Evolutionary conservation across 2,888 invertebrate genomes (phyloP).

Genomic region (Entomobrya proxima): DNA sequence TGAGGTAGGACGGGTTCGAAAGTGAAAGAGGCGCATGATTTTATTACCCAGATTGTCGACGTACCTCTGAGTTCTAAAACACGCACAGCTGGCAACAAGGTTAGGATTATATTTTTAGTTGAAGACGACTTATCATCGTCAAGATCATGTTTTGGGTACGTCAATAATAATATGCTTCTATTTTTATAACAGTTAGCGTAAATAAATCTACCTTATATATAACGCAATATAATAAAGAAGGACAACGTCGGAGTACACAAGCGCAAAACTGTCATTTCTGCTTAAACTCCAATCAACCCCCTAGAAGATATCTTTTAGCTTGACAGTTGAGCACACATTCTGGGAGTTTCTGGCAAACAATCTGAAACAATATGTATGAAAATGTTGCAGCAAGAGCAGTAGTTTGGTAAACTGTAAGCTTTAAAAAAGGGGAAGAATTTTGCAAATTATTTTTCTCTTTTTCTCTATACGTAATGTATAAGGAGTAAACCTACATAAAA

Average conservation of each 20-base stretch:
- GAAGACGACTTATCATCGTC: neutral
- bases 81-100: neutral
- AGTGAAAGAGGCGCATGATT: neutral
- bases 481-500: no score
- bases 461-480: no score
- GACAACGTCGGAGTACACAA: neutral
- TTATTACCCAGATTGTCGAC: neutral
- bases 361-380: neutral
- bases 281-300: neutral
- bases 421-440: neutral
- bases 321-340: neutral
- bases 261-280: neutral
- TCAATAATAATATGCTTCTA: neutral
- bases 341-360: neutral
- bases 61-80: neutral
- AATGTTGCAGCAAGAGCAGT: neutral
- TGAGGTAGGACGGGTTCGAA: constrained; percentile 31
- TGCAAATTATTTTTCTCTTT: no score
- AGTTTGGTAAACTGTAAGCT: neutral
- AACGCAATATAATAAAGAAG: no score
- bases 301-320: constrained; percentile 7
- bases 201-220: no score
- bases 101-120: neutral
- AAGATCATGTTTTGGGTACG: neutral
- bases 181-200: neutral